These are phyloP conservation scores for Catamblyrhynchus diadema DNA, from an alignment of 2,797 vertebrate species.

Conservation along the genomic window DNA sequence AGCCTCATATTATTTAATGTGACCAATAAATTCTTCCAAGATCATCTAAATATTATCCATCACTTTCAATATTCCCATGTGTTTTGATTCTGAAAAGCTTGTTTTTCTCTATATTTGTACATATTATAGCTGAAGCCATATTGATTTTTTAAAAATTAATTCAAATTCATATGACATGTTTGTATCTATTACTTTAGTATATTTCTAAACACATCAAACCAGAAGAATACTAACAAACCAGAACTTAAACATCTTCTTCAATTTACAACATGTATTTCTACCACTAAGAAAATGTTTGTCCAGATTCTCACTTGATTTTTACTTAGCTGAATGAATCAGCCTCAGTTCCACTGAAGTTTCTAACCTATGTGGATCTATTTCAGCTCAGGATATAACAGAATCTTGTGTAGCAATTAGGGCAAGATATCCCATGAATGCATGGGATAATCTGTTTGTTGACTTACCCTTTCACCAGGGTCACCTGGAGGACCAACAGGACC, in stretches of 20 bases:
- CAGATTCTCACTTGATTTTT: not conserved
- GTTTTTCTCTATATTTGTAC: not conserved
- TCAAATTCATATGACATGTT: not conserved
- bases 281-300: not conserved
- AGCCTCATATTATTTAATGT: not conserved
- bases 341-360: not conserved
- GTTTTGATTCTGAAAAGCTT: not conserved
- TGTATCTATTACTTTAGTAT: not conserved
- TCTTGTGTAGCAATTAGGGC: not conserved
- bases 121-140: not conserved
- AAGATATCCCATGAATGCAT: not conserved
- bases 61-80: not conserved
- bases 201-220: not conserved
- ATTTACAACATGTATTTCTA: not conserved
- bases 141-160: not conserved
- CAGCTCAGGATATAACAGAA: not conserved
- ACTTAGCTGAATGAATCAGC: not conserved
- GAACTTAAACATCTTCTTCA: not conserved
- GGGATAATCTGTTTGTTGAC: slow-evolving; percentile 18
- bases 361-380: not conserved
- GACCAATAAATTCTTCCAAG: not conserved
- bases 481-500: slow-evolving; percentile 89
- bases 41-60: not conserved
- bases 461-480: slow-evolving; percentile 95
- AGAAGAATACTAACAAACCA: not conserved